Conservation (phyloP, 37 sponge, comb jelly and placozoan species). For the Spongilla lacustris region DNA sequence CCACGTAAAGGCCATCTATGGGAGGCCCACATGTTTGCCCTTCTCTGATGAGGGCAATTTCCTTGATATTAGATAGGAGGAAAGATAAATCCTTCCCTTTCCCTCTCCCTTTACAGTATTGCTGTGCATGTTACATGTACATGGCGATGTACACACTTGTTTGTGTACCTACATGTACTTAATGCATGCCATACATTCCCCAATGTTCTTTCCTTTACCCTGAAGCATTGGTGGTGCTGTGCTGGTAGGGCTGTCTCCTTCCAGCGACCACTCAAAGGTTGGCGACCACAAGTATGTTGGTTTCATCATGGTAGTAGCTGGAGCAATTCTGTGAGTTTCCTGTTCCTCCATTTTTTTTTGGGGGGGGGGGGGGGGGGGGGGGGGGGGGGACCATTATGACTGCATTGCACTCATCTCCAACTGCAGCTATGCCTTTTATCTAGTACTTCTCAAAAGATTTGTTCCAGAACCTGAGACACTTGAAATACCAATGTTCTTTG, state of each 20-base stretch:
- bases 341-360: no score
- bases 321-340: slow-evolving; percentile 67
- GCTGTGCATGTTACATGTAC: no score
- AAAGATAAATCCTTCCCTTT: no score
- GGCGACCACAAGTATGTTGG: slow-evolving; percentile 15
- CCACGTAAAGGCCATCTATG: no score
- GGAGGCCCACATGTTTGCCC: no score
- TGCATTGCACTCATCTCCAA: background rate
- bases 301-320: slow-evolving; percentile 42
- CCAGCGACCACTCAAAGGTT: background rate
- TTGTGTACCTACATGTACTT: background rate
- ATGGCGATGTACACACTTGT: no score
- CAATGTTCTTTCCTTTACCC: background rate
- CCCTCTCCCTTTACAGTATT: no score
- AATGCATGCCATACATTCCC: background rate
- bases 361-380: no score
- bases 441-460: slow-evolving; percentile 65
- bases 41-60: no score
- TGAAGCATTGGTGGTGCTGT: slow-evolving; percentile 66
- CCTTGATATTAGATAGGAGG: no score
- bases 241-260: slow-evolving; percentile 56
- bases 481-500: slow-evolving; percentile 91
- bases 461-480: slow-evolving; percentile 56
- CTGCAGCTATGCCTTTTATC: slow-evolving; percentile 74
- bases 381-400: no score